Base-by-base conservation (phyloP, 2,113 vertebrate species). In the Indicator indicator region DNA sequence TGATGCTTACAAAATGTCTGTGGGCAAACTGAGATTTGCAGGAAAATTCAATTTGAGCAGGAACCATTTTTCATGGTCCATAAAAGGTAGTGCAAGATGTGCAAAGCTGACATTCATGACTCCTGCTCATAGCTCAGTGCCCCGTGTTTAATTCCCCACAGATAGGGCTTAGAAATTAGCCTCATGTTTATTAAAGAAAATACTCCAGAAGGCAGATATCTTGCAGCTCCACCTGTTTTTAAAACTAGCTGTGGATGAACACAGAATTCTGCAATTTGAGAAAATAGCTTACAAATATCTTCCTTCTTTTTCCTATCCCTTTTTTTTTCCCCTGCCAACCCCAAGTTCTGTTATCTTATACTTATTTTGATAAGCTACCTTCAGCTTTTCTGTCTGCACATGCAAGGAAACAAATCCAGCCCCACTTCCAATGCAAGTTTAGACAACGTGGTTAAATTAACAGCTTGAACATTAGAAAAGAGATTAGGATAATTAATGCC, bases 401-500 rank as follows among this genome's bases (percentile, higher is more conserved):
- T 89, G 97, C 94, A 97, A 95, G 86, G 91, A 96, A 96, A 91
- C 83, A 97, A 97, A 98, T 97, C 97, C 96, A 96, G 80, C 88
- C 93, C 93, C 93, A 96, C 91, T 97, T 97, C 93, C 94, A 96
- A 92, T 96, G 95, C 97, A 97, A 97, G 97, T 98, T 97, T 97
- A 97, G 97, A 97, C 97, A 97, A 83, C 95, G 79, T 96, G 87
- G 93, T 90, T 96, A 98, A 98, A 97, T 97, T 97, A 97, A 97
- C 96, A 97, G 92, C 97, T 95, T 97, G 97, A 96, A 96, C 97
- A 96, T 95, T 97, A 97, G 91, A 96, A 96, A 97, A 97, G 95
- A 97, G 97, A 98, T 98, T 97, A 98, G 83, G 95, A 92, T 97
- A 98, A 97, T 97, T 97, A 97, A 97, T 97, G 97, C 96, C 97